Conservation (phyloP, 2,113 vertebrate species). For the Hippocampus guttulatus region DNA sequence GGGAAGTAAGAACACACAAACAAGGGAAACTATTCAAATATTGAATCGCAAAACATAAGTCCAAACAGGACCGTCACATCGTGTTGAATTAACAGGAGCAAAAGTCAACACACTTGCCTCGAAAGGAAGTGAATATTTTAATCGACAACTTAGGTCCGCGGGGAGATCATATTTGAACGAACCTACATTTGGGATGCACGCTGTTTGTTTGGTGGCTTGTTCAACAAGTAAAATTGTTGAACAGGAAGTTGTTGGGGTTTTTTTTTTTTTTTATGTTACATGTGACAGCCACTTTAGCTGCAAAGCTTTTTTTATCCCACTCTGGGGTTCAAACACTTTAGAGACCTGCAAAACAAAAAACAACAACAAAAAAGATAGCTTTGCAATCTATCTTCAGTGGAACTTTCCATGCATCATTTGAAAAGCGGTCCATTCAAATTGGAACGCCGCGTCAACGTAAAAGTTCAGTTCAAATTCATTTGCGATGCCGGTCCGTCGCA, state of each 20-base stretch:
- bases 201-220: neutral
- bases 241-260: neutral
- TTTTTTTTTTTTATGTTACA: neutral
- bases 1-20: neutral
- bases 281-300: neutral
- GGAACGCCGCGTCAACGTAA: neutral
- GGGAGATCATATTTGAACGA: neutral
- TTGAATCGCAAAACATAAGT: neutral
- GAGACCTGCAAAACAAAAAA: neutral
- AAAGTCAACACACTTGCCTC: neutral
- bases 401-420: neutral
- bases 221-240: neutral
- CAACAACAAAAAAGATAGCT: too few species aligned
- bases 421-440: neutral
- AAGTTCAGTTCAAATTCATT: neutral
- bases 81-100: neutral
- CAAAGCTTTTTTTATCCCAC: neutral
- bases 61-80: neutral
- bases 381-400: neutral
- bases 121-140: neutral
- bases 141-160: neutral
- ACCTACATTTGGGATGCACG: neutral
- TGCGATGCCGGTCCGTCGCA: too few species aligned
- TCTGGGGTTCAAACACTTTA: neutral
- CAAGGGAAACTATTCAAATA: constrained; percentile 2